Percentiles rank a stretch among this genome's conserved stretches.
Conservation (phyloP, 1,140 invertebrate genomes). For the Tetramorium simillimum region DNA sequence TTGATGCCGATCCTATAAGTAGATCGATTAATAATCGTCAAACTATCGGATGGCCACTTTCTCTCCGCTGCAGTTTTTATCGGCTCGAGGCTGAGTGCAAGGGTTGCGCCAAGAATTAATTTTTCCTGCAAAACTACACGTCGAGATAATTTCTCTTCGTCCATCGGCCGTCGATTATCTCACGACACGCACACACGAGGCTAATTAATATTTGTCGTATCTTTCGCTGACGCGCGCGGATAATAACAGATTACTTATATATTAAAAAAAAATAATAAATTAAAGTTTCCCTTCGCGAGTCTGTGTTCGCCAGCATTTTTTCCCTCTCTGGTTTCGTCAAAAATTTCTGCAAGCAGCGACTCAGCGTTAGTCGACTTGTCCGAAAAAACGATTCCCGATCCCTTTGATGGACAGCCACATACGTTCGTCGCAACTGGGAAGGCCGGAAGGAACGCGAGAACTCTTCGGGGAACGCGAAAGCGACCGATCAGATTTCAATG, state of each 20-base stretch:
- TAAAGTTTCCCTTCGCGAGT: background rate
- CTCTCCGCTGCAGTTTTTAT: slow-evolving; percentile 30
- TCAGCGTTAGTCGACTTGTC: slow-evolving; percentile 18
- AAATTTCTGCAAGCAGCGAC: background rate
- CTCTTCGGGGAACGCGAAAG: slow-evolving; percentile 59
- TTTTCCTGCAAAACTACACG: slow-evolving; percentile 22
- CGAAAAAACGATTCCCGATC: background rate
- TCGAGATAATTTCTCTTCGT: slow-evolving; percentile 52
- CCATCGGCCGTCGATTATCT: slow-evolving; percentile 40
- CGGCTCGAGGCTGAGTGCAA: background rate
- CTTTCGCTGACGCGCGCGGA: slow-evolving; percentile 21
- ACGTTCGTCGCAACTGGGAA: slow-evolving; percentile 35
- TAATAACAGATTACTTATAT: slow-evolving; percentile 33
- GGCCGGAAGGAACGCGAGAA: slow-evolving; percentile 49
- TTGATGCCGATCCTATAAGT: slow-evolving; percentile 8
- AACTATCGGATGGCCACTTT: slow-evolving; percentile 25
- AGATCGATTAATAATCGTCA: slow-evolving; percentile 57
- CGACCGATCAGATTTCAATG: slow-evolving; percentile 77
- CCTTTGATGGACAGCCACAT: slow-evolving; percentile 25
- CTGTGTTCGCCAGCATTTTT: background rate
- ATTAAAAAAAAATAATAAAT: slow-evolving; percentile 7
- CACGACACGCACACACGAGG: slow-evolving; percentile 14
- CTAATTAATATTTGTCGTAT: slow-evolving; percentile 55
- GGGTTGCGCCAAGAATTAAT: slow-evolving; percentile 28
- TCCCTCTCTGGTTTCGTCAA: background rate